Evolutionary conservation across 2,888 invertebrate species (phyloP).

Genomic region (Philaethria dido): DNA sequence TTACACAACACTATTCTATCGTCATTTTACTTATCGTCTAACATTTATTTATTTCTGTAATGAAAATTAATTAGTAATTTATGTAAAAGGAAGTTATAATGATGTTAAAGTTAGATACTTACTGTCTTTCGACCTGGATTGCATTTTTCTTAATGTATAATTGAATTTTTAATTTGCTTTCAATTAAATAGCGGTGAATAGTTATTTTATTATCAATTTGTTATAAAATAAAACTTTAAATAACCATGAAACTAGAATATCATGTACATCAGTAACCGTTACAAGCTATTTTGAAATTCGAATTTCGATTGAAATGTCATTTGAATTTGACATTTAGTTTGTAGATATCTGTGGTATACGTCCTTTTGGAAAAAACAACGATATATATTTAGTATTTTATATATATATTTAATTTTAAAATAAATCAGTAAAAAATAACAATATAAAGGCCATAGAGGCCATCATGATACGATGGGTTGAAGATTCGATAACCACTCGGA

Average conservation of each 20-base stretch:
- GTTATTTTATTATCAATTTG: background rate
- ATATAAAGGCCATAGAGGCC: no score
- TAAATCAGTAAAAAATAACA: no score
- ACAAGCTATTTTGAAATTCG: slow-evolving; percentile 1
- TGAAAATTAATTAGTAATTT: background rate
- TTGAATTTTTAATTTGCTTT: background rate
- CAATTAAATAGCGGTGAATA: background rate
- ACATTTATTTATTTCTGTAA: slow-evolving; percentile 61
- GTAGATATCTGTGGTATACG: background rate
- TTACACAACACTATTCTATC: slow-evolving; percentile 54
- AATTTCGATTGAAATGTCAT: background rate
- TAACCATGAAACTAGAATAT: background rate
- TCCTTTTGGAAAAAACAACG: no score
- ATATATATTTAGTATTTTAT: no score
- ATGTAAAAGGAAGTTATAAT: background rate
- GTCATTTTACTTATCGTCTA: slow-evolving; percentile 61
- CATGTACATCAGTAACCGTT: background rate
- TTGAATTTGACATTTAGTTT: background rate
- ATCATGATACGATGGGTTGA: no score
- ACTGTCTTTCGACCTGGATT: background rate
- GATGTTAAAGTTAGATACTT: background rate
- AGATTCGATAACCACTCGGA: no score
- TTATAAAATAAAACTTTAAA: background rate
- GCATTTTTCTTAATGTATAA: slow-evolving; percentile 2
- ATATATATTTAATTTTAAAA: no score